Evolutionary conservation across 2,888 invertebrate species (phyloP).

Genomic region (Macropis europaea): DNA sequence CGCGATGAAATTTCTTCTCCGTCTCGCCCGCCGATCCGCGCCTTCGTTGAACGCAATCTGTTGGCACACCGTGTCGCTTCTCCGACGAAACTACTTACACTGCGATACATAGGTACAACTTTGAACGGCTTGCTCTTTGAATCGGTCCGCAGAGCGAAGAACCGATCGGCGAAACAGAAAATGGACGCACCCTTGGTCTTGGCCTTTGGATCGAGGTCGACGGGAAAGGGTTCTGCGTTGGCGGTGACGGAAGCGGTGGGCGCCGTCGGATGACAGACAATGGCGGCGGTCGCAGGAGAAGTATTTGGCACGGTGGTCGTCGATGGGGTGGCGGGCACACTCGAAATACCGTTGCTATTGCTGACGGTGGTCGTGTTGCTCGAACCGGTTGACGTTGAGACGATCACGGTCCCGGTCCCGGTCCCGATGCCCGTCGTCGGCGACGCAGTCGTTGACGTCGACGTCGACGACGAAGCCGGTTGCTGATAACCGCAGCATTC

Average conservation of each 20-base stretch:
- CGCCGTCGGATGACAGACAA: conserved; percentile 65
- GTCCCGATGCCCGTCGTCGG: conserved; percentile 19
- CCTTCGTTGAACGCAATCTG: too few relatives aligned
- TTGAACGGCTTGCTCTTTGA: too few relatives aligned
- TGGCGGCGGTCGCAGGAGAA: conserved; percentile 53
- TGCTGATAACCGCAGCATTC: conserved; percentile 71
- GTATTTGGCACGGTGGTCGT: conserved; percentile 50
- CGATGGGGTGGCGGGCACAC: conserved; percentile 50
- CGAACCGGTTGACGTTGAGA: conserved; percentile 52
- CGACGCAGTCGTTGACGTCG: conserved; percentile 26
- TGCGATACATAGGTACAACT: too few relatives aligned
- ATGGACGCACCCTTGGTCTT: conserved; percentile 66
- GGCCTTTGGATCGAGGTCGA: conserved; percentile 74
- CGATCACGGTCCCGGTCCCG: conserved; percentile 28
- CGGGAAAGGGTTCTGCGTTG: conserved; percentile 67
- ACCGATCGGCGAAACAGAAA: too few relatives aligned
- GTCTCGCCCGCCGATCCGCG: not conserved
- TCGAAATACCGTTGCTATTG: conserved; percentile 42
- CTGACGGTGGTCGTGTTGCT: conserved; percentile 28
- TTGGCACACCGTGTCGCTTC: too few relatives aligned
- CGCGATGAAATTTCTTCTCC: not conserved
- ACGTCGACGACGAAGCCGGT: conserved; percentile 25
- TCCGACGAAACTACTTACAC: too few relatives aligned
- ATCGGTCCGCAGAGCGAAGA: too few relatives aligned
- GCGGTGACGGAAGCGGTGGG: conserved; percentile 53